Percentiles rank a stretch among this genome's conserved stretches.
Evolutionary conservation across 1,140 invertebrate species (phyloP).

Genomic region (Caenorhabditis tropicalis): DNA sequence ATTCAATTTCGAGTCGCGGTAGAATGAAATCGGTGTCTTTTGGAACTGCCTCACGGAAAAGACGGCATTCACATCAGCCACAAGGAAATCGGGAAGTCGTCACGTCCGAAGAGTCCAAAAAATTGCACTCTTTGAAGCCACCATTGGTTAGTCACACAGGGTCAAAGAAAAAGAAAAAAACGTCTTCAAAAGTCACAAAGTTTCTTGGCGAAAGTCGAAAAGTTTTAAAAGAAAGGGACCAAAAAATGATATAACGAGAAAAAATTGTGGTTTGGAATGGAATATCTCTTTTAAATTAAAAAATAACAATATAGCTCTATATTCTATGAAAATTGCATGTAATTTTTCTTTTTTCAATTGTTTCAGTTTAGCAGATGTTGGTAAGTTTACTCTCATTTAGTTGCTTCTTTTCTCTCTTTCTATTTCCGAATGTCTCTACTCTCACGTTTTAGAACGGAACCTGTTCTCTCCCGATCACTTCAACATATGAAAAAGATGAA

Average conservation of each 20-base stretch:
- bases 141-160: slow-evolving; percentile 50
- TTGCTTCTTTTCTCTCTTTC: background rate
- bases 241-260: background rate
- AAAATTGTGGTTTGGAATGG: no score
- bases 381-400: slow-evolving; percentile 4
- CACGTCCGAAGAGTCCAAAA: slow-evolving; percentile 48
- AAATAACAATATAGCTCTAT: no score
- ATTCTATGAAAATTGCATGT: background rate
- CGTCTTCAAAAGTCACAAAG: background rate
- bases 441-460: slow-evolving; percentile 16
- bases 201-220: background rate
- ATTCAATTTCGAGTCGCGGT: slow-evolving; percentile 56
- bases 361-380: background rate
- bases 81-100: slow-evolving; percentile 31
- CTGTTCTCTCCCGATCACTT: slow-evolving; percentile 24
- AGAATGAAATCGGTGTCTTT: slow-evolving; percentile 57
- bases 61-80: slow-evolving; percentile 51
- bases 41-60: slow-evolving; percentile 49
- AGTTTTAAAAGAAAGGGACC: background rate
- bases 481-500: slow-evolving; percentile 39
- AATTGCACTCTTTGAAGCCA: slow-evolving; percentile 53
- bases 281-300: no score
- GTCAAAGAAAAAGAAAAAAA: slow-evolving; percentile 2
- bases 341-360: background rate
- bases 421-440: background rate